A percentile compares a stretch with the other conserved stretches of the same genome.
Evolutionary conservation across 2,797 vertebrate species (phyloP).

Genomic region (Sciurus carolinensis): DNA sequence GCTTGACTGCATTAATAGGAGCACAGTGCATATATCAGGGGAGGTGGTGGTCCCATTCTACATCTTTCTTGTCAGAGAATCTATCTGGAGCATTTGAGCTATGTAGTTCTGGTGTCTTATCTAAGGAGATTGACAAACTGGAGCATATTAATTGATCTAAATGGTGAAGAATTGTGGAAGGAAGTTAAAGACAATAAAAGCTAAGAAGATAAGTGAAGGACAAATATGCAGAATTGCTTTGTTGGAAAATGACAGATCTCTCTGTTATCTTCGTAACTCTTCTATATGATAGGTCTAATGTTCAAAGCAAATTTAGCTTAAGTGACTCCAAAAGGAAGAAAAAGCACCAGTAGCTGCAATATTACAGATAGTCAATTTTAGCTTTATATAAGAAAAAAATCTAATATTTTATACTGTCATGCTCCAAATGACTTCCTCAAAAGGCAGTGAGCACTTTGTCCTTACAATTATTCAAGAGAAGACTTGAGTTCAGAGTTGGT

Average conservation of each 20-base stretch:
- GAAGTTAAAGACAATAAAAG: background rate
- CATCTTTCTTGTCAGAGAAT: background rate
- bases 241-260: background rate
- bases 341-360: background rate
- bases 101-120: background rate
- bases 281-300: background rate
- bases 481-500: background rate
- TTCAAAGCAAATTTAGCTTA: conserved; percentile 30
- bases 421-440: background rate
- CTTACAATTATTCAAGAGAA: conserved; percentile 3
- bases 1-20: background rate
- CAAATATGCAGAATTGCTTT: background rate
- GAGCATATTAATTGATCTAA: background rate
- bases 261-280: background rate
- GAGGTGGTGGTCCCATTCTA: background rate
- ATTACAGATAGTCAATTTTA: conserved; percentile 17
- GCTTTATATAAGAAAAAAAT: background rate
- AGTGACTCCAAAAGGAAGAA: background rate
- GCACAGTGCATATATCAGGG: too few species aligned
- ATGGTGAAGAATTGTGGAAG: background rate
- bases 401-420: background rate
- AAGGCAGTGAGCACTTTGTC: background rate
- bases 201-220: background rate
- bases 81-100: background rate
- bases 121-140: background rate